A percentile compares a stretch with the other conserved stretches of the same genome.
phyloP scores from a whole-genome alignment of 2,888 invertebrate species.

The Melieria crassipennis region DNA sequence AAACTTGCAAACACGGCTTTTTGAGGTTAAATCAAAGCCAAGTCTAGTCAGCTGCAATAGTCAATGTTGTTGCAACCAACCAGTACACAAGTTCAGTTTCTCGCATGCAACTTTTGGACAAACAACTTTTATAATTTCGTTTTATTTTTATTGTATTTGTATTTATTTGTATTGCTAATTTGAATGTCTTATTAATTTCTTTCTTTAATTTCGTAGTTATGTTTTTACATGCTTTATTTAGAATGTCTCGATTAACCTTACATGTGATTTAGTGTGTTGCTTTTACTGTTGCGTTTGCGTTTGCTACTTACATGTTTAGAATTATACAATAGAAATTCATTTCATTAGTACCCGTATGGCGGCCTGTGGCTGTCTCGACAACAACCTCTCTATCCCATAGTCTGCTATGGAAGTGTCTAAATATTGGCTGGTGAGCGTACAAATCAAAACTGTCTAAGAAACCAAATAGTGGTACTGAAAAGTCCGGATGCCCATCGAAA shows the following conservation, averaged over 20 bases:
- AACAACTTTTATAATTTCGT: too few species aligned
- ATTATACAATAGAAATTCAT: slow-evolving; percentile 4
- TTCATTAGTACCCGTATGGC: slow-evolving; percentile 20
- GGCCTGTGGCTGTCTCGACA: slow-evolving; percentile 11
- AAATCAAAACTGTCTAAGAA: background rate
- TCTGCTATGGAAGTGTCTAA: background rate
- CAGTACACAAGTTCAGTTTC: too few species aligned
- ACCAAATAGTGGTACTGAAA: background rate
- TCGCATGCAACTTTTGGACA: too few species aligned
- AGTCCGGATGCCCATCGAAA: slow-evolving; percentile 11
- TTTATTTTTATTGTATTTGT: background rate
- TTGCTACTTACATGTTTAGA: slow-evolving; percentile 7
- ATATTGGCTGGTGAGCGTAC: background rate
- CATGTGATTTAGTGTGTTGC: background rate
- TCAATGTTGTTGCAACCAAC: background rate
- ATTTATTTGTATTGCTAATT: background rate
- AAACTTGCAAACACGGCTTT: too few species aligned
- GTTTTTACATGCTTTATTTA: background rate
- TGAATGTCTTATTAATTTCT: background rate
- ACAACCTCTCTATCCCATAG: too few species aligned
- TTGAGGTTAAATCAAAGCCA: too few species aligned
- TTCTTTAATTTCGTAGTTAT: background rate
- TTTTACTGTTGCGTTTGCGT: background rate
- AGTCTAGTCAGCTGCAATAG: background rate
- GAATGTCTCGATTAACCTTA: background rate